phyloP scores from a whole-genome alignment of 2,888 invertebrate genomes.

The Tanytarsus gracilentus region DNA sequence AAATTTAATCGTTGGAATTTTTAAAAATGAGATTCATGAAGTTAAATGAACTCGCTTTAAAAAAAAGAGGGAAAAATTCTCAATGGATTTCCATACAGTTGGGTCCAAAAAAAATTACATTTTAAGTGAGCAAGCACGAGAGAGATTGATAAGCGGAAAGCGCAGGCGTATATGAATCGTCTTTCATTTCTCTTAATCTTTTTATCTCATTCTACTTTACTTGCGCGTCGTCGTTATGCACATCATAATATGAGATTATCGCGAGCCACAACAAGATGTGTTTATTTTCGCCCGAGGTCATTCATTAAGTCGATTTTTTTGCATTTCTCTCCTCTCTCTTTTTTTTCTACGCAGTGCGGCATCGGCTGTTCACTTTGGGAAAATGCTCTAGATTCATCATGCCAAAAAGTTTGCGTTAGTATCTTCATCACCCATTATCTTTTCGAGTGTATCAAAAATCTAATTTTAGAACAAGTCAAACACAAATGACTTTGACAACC shows the following conservation, averaged over 20 bases:
- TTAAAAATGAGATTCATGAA: too few species aligned
- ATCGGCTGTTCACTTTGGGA: slow-evolving; percentile 73
- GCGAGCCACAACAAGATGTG: slow-evolving; percentile 17
- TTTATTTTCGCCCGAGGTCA: slow-evolving; percentile 27
- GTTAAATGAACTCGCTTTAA: too few species aligned
- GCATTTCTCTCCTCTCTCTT: slow-evolving; percentile 45
- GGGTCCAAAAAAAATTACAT: slow-evolving; percentile 21
- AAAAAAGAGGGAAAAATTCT: slow-evolving; percentile 11
- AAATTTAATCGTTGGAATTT: too few species aligned
- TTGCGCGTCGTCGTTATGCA: not conserved
- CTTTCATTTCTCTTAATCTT: slow-evolving; percentile 31
- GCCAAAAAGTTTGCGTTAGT: slow-evolving; percentile 78
- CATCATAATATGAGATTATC: not conserved
- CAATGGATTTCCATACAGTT: slow-evolving; percentile 21
- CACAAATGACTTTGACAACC: slow-evolving; percentile 55
- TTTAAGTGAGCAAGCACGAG: slow-evolving; percentile 31
- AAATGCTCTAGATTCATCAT: slow-evolving; percentile 63
- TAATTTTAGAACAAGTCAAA: slow-evolving; percentile 58
- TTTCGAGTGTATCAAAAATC: not conserved
- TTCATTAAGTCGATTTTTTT: slow-evolving; percentile 31
- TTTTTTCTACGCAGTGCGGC: slow-evolving; percentile 48
- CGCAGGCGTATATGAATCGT: slow-evolving; percentile 30
- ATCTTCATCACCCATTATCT: not conserved
- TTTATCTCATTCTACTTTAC: slow-evolving; percentile 28
- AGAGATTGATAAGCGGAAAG: slow-evolving; percentile 39